These are phyloP conservation scores for Tridacna gigas DNA, from an alignment of 2,888 invertebrate genomes.

Conservation along the genomic window DNA sequence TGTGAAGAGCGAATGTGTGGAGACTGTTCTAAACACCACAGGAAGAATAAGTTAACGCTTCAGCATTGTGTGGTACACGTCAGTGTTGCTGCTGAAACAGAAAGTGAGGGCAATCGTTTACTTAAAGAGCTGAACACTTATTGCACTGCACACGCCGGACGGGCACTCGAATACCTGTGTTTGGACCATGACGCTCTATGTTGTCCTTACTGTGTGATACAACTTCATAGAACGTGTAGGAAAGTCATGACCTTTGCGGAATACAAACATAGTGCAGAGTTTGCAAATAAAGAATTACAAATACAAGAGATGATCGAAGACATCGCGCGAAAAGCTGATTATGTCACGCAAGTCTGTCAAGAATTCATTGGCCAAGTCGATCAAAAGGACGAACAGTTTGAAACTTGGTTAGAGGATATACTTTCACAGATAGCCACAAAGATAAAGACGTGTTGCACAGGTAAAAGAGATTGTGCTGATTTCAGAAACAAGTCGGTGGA, in stretches of 20 bases:
- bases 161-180: not conserved
- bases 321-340: not conserved
- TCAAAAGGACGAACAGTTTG: not conserved
- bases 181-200: not conserved
- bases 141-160: not conserved
- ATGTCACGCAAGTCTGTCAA: not conserved
- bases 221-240: not conserved
- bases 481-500: too few species aligned
- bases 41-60: not conserved
- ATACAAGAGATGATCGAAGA: not conserved
- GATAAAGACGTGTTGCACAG: not conserved
- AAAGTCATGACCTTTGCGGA: not conserved
- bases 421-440: slow-evolving; percentile 2
- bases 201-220: not conserved
- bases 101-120: not conserved
- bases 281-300: not conserved
- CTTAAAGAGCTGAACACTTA: not conserved
- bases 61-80: not conserved
- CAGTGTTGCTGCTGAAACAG: not conserved
- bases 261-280: not conserved
- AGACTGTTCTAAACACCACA: not conserved
- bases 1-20: not conserved
- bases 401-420: not conserved
- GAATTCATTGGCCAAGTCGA: not conserved
- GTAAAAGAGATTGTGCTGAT: too few species aligned